Base-by-base conservation (phyloP, 2,888 invertebrate genomes). In the Pristionchus japonicus region DNA sequence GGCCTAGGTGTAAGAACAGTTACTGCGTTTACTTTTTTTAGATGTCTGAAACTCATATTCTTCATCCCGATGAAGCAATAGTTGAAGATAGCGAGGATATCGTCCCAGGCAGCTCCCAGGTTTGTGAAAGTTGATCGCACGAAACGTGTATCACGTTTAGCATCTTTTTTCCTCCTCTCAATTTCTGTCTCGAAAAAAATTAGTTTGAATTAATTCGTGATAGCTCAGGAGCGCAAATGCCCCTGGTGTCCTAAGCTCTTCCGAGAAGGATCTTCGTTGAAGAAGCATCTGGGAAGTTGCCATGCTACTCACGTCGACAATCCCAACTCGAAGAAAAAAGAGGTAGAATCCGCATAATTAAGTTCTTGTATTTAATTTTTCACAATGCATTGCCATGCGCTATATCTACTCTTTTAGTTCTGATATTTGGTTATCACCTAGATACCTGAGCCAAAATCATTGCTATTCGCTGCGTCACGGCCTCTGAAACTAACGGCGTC, bases 221-320 rank as follows among this genome's bases (percentile, higher is more conserved):
- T 23, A 6, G n/a, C 13, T 13, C 27, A 77, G 77, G 77, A 43
- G 20, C 77, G 43, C 27, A 77, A 77, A 47, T 77, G 77, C 43
- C 77, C 43, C 3, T 77, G 77, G 77, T 77, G 77, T 40, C 77
- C 77, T 11, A 77, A 77, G 43, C 43, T 77, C 17, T 77, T 77
- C 27, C 4, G 9, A 0, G 43, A 40, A 40, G 77, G 77, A 77
- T 27, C n/a, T 11, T 23, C n/a, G 9, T 77, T 77, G 77, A 77
- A 77, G 77, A 40, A 34, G 20, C 77, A 77, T 77, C 27, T 77
- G 40, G 77, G n/a, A 13, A 77, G 11, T n/a, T 15, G 9, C 3
- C 77, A 77, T 40, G 40, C 77, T 9, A 43, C 77, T 40, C 77
- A 47, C 23, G 15, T 47, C 34, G 27, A 11, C 3, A 2, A 17